Evolutionary conservation across 2,797 vertebrate species (phyloP).

Genomic region (Moxostoma hubbsi): DNA sequence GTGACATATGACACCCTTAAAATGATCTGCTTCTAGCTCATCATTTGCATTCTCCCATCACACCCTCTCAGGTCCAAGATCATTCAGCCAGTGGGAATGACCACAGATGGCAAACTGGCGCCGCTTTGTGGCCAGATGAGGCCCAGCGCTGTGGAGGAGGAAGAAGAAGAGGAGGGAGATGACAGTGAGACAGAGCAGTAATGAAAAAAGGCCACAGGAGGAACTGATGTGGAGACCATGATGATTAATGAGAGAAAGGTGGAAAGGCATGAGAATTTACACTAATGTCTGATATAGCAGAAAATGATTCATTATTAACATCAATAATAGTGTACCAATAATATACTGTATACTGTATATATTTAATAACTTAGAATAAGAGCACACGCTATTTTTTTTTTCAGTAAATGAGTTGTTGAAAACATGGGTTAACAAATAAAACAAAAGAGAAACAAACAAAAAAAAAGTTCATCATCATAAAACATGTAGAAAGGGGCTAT

Average conservation of each 20-base stretch:
- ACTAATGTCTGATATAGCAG: not conserved
- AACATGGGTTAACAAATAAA: too few species aligned
- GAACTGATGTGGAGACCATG: not conserved
- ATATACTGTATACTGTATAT: too few species aligned
- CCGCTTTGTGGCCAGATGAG: slow-evolving; percentile 68
- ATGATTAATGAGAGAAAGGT: slow-evolving; percentile 47
- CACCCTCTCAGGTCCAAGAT: slow-evolving; percentile 68
- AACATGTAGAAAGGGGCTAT: too few species aligned
- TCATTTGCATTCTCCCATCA: not conserved
- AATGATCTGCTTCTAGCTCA: not conserved
- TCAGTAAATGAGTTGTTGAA: too few species aligned
- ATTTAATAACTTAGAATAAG: too few species aligned
- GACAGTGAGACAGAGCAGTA: slow-evolving; percentile 46
- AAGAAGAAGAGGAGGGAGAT: slow-evolving; percentile 55
- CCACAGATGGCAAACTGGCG: slow-evolving; percentile 68
- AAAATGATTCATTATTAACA: not conserved
- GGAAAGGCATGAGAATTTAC: slow-evolving; percentile 1
- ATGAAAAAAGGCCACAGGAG: not conserved
- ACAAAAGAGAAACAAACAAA: too few species aligned
- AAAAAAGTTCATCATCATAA: too few species aligned
- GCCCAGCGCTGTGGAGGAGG: slow-evolving; percentile 57
- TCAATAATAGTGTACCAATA: not conserved
- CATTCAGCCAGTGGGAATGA: slow-evolving; percentile 75
- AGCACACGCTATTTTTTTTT: too few species aligned
- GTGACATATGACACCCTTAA: not conserved